These are phyloP conservation scores for Labroides dimidiatus DNA, from an alignment of 2,797 vertebrate genomes.

Conservation along the genomic window DNA sequence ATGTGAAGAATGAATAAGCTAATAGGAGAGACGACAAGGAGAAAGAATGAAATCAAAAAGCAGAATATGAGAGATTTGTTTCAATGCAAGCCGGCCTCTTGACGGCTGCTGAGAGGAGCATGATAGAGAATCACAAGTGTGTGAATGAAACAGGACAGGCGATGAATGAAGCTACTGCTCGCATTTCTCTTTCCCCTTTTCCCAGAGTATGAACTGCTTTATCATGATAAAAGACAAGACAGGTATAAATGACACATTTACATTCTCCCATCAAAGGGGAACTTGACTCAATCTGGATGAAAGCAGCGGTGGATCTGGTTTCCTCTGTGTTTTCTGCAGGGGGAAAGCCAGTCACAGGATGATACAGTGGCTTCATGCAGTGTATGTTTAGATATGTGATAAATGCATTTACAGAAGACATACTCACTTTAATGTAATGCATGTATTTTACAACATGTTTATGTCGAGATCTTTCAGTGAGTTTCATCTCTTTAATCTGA, in stretches of 20 bases:
- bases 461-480: background rate
- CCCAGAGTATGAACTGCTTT: conserved; percentile 80
- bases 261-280: conserved; percentile 79
- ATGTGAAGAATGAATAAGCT: conserved; percentile 89
- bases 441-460: conserved; percentile 3
- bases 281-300: conserved; percentile 76
- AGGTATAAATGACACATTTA: conserved; percentile 86
- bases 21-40: conserved; percentile 83
- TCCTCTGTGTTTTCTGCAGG: conserved; percentile 39
- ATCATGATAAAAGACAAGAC: conserved; percentile 86
- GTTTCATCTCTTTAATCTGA: background rate
- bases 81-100: conserved; percentile 79
- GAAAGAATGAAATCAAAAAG: conserved; percentile 85
- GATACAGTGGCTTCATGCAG: conserved; percentile 39
- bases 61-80: conserved; percentile 87
- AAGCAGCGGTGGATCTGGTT: conserved; percentile 60
- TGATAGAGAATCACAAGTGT: conserved; percentile 81
- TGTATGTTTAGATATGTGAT: conserved; percentile 56
- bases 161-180: conserved; percentile 82
- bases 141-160: conserved; percentile 85
- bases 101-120: conserved; percentile 80
- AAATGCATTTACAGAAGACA: conserved; percentile 33
- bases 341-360: conserved; percentile 48
- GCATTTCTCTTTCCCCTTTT: conserved; percentile 75
- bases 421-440: conserved; percentile 1